Percentiles rank a stretch among this genome's conserved stretches.
Conservation (phyloP, 1,140 invertebrate species). For the Zaprionus camerounensis region DNA sequence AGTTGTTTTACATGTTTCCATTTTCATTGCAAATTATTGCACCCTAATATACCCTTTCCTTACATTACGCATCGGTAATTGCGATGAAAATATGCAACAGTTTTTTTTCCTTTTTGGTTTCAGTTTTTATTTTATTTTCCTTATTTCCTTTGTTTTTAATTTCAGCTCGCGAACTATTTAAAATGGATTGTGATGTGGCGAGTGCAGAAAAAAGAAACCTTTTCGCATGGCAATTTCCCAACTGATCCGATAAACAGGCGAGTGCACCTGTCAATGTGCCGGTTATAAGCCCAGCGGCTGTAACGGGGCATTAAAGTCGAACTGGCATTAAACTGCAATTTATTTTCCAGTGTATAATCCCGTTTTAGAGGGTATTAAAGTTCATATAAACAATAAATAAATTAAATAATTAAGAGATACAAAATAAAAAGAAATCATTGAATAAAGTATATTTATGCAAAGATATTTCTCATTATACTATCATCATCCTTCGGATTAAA, state of each 20-base stretch:
- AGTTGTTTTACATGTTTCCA: not conserved
- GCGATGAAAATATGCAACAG: constrained; percentile 9
- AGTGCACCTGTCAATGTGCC: constrained; percentile 59
- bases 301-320: constrained; percentile 31
- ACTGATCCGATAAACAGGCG: constrained; percentile 48
- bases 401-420: not conserved
- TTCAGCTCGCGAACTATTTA: constrained; percentile 29
- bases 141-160: constrained; percentile 18
- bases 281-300: constrained; percentile 6
- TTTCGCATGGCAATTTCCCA: constrained; percentile 50
- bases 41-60: constrained; percentile 8
- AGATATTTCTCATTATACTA: not conserved
- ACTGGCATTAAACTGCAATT: constrained; percentile 42
- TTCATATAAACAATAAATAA: not conserved
- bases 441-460: not conserved
- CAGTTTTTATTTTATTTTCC: not conserved
- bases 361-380: not conserved
- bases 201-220: constrained; percentile 15
- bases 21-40: not conserved
- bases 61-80: constrained; percentile 12
- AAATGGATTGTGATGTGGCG: constrained; percentile 45
- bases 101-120: not conserved
- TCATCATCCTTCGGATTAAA: not conserved
- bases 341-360: constrained; percentile 50
- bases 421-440: no score